Evolutionary conservation across 2,113 vertebrate species (phyloP), one percentile per base, ranked within the genome.

Genomic region (Bombycilla garrulus): DNA sequence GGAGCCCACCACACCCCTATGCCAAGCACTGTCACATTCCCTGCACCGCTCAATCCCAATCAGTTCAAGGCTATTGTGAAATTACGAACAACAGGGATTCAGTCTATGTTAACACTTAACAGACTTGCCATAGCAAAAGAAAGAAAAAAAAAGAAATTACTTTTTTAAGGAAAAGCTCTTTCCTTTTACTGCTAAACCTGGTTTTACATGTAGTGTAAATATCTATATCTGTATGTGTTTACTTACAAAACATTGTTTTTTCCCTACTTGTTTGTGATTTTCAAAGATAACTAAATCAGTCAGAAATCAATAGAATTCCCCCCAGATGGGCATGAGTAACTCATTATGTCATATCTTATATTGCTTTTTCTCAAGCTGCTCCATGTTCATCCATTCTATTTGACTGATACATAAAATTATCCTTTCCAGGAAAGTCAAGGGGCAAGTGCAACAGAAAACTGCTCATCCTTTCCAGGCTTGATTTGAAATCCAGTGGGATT

Each of bases 1-100:
- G 25, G 6, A 38, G 16, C 18, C 12, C 29, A n/a, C 2, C 5
- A 4, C 11, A 45, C 1, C 18, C 10, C 1, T 11, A 1, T 3
- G 1, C 10, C 18, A 4, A 5, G 10, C 31, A 48, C 2, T 9
- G 36, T 19, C 50, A 58, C 23, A 33, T 4, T 64, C 42, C 3
- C 2, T 36, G 36, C 4, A 26, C 12, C 58, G 4, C 29, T 51
- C 44, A 57, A 36, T 16, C 3, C 4, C 38, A 36, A 0, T 15
- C 21, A 36, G 5, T 25, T 53, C 36, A 60, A 88, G 87, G 25
- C 4, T 22, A 40, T 23, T 71, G 31, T 29, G 33, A 93, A 64
- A 76, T 54, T 50, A 36, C 3, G 1, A 2, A 21, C 8, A 14
- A 12, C 2, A 3, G 15, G 7, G 65, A 73, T 42, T 79, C 36